Percentiles rank a stretch among this genome's conserved stretches.
phyloP scores from a whole-genome alignment of 2,797 vertebrate genomes.

The Chelonia mydas region DNA sequence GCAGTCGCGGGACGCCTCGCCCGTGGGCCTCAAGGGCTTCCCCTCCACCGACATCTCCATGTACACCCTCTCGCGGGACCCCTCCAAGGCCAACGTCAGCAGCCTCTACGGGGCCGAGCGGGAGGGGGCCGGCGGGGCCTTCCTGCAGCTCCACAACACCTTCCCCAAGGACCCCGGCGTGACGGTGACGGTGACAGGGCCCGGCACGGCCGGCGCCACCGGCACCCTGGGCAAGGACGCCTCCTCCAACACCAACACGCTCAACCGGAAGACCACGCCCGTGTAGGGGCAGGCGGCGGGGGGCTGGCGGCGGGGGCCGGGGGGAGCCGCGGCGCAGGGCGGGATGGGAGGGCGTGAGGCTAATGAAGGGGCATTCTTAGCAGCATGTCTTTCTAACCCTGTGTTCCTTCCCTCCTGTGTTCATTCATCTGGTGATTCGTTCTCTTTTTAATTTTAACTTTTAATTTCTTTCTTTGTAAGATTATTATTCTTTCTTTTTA shows the following conservation, averaged over 20 bases:
- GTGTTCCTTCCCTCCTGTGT: not conserved
- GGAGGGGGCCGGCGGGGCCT: constrained; percentile 81
- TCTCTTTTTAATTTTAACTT: not conserved
- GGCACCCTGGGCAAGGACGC: constrained; percentile 84
- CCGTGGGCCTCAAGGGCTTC: constrained; percentile 89
- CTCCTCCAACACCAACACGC: constrained; percentile 92
- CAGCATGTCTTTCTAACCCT: not conserved
- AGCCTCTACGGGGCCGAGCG: constrained; percentile 86
- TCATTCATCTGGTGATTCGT: too few species aligned
- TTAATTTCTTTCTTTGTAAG: too few species aligned
- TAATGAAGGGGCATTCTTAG: not conserved
- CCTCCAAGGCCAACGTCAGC: constrained; percentile 90
- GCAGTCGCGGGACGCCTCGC: constrained; percentile 91
- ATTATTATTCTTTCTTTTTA: too few species aligned
- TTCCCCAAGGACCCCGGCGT: constrained; percentile 87
- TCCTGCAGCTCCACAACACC: constrained; percentile 95
- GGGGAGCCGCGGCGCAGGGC: not conserved
- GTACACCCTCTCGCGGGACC: constrained; percentile 90
- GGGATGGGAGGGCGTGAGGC: not conserved
- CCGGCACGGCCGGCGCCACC: constrained; percentile 60
- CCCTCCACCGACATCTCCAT: constrained; percentile 91
- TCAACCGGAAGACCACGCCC: constrained; percentile 92
- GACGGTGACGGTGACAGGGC: constrained; percentile 83
- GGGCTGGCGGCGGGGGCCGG: not conserved
- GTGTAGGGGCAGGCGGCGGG: constrained; percentile 84